A percentile compares a stretch with the other conserved stretches of the same genome.
phyloP scores from a whole-genome alignment of 2,113 vertebrate genomes.

The Numida meleagris region DNA sequence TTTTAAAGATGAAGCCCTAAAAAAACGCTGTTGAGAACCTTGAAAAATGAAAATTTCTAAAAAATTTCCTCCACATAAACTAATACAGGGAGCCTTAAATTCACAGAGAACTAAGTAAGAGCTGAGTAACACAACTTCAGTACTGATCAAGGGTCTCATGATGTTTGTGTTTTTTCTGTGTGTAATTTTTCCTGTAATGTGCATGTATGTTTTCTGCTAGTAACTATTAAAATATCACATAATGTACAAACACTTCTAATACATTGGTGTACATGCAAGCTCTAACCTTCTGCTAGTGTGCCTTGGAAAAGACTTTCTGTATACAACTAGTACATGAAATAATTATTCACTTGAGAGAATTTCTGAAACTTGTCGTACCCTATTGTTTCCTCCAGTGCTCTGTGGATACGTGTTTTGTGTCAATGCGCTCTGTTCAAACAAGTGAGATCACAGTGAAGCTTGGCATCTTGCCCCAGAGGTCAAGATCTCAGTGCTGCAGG shows the following conservation, averaged over 20 bases:
- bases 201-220: neutral
- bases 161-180: neutral
- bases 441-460: neutral
- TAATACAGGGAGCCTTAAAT: neutral
- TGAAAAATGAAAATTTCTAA: neutral
- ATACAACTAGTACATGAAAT: neutral
- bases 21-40: neutral
- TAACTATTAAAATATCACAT: neutral
- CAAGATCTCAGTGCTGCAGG: neutral
- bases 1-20: neutral
- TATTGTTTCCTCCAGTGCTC: neutral
- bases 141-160: neutral
- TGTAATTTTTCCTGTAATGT: neutral
- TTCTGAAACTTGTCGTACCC: neutral
- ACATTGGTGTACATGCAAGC: accelerated
- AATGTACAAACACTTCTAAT: neutral
- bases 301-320: neutral
- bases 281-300: neutral
- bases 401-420: neutral
- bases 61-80: neutral
- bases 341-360: conserved; percentile 41
- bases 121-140: neutral
- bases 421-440: neutral
- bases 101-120: neutral
- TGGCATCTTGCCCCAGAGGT: neutral